Evolutionary conservation across 2,888 invertebrate species (phyloP).

Genomic region (Tineola bisselliella): DNA sequence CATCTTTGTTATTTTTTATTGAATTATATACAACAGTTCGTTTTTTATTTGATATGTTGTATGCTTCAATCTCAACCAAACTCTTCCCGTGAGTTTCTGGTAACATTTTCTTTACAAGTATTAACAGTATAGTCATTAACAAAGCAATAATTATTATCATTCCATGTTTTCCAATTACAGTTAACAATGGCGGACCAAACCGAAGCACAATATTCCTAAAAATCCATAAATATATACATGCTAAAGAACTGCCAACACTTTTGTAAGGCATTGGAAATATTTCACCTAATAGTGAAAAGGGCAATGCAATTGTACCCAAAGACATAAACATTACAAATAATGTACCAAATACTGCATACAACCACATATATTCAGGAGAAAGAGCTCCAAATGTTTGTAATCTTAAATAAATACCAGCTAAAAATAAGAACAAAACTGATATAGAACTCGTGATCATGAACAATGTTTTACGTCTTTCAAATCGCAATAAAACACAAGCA

Average conservation of each 20-base stretch:
- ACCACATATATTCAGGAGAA: constrained; percentile 22
- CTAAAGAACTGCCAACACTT: constrained; percentile 24
- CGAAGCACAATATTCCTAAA: constrained; percentile 22
- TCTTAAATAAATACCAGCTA: constrained; percentile 19
- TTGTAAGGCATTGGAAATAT: constrained; percentile 25
- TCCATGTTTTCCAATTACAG: constrained; percentile 19
- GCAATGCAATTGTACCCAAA: constrained; percentile 23
- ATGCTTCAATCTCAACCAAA: constrained; percentile 21
- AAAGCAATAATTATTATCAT: constrained; percentile 17
- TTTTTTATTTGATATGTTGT: neutral
- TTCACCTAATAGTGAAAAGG: constrained; percentile 22
- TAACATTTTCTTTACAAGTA: constrained; percentile 20
- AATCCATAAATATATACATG: constrained; percentile 24
- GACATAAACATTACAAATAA: constrained; percentile 25
- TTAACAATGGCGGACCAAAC: constrained; percentile 18
- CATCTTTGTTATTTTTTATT: constrained; percentile 18
- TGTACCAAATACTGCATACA: constrained; percentile 20
- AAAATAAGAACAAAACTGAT: constrained; percentile 20
- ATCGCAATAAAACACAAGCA: constrained; percentile 22
- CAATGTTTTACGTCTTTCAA: constrained; percentile 21
- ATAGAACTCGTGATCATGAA: constrained; percentile 22
- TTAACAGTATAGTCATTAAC: constrained; percentile 19
- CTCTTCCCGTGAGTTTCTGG: constrained; percentile 21
- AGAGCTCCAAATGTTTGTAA: constrained; percentile 21
- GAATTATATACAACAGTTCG: constrained; percentile 15